Evolutionary conservation across 2,888 invertebrate species (phyloP), one percentile per base, ranked within the genome.

Genomic region (Ectemnius continuus): DNA sequence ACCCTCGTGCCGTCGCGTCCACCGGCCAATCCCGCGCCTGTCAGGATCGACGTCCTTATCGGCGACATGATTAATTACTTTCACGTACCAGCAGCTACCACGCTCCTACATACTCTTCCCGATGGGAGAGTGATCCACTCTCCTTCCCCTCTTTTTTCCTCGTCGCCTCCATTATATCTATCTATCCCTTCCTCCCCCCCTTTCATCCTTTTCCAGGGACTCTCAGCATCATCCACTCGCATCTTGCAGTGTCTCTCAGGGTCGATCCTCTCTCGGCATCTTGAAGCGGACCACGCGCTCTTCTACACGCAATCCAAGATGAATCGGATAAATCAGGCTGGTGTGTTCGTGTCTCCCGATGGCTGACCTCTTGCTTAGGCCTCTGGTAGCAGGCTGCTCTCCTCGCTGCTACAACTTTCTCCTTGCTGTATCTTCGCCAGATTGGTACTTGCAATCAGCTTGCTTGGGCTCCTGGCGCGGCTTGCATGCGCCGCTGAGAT

Each of bases 1-100:
- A 58, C 73, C 67, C 67, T 81, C 71, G 76, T 76, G 76, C 79
- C 36, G 36, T 36, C 36, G 36, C 36, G 36, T 36, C 8, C 36
- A 36, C 36, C 36, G 16, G 16, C 52, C 52, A 52, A 52, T 52
- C 52, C 36, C 81, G 61, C 75, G 65, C 71, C 80, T 83, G 81
- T 83, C 84, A 77, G 69, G 72, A 75, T 82, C 79, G 83, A 83
- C 74, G 75, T 79, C 65, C 79, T 82, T 82, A 82, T 82, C 84
- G 77, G 77, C 60, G 75, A 62, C 61, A 65, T 82, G 84, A 82
- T 82, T 82, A 83, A 82, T 82, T 79, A 83, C 69, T 79, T 70
- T 73, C 76, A 67, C 71, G 60, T 36, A 36, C 36, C 36, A 36
- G 8, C 36, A 36, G 36, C 36, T 36, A 36, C 36, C 58, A 47